phyloP scores from a whole-genome alignment of 2,888 invertebrate species.

The Caenorhabditis imperialis region DNA sequence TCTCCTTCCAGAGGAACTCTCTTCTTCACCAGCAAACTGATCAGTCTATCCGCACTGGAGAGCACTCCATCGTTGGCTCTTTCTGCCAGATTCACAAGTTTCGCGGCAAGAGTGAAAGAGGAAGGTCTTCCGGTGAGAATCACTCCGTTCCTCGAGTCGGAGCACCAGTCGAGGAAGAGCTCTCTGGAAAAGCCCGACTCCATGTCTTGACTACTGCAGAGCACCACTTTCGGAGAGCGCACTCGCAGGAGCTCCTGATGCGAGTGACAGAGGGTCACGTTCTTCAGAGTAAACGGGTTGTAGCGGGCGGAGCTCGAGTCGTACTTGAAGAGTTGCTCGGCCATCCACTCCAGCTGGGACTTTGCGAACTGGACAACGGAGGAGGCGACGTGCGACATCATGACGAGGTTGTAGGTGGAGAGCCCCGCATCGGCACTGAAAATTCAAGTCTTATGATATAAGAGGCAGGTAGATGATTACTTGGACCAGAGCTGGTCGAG shows the following conservation, averaged over 20 bases:
- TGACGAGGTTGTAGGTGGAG: constrained; percentile 91
- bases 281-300: constrained; percentile 91
- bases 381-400: constrained; percentile 95
- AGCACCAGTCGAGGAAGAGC: constrained; percentile 93
- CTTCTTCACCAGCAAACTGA: constrained; percentile 73
- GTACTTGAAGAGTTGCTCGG: constrained; percentile 91
- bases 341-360: constrained; percentile 95
- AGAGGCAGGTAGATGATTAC: constrained; percentile 54
- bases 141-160: constrained; percentile 91
- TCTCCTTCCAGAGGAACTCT: constrained; percentile 81
- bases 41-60: constrained; percentile 19
- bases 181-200: constrained; percentile 95
- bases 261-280: constrained; percentile 93
- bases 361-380: constrained; percentile 99
- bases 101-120: constrained; percentile 45
- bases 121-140: constrained; percentile 84
- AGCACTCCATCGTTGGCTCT: constrained; percentile 42
- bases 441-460: not conserved
- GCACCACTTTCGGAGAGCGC: constrained; percentile 91
- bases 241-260: constrained; percentile 88
- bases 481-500: constrained; percentile 81
- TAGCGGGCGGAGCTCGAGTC: constrained; percentile 80
- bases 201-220: constrained; percentile 94
- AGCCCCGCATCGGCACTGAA: constrained; percentile 89
- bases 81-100: constrained; percentile 45